phyloP scores from a whole-genome alignment of 2,113 vertebrate genomes.

The Acanthisitta chloris region DNA sequence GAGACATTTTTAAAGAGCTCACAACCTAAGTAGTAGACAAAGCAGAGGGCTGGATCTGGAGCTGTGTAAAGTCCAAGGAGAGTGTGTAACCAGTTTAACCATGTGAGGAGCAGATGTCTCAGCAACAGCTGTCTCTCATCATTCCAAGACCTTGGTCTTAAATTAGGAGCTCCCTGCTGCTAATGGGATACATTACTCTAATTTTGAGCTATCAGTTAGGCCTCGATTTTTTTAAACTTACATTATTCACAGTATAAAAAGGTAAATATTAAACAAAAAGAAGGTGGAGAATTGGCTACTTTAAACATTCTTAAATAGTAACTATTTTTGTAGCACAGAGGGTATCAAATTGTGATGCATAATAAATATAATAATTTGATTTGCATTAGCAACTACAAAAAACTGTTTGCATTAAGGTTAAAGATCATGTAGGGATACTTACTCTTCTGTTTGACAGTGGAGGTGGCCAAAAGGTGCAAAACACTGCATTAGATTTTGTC shows the following conservation, averaged over 20 bases:
- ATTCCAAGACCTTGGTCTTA: not conserved
- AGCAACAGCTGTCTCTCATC: not conserved
- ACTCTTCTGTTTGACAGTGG: not conserved
- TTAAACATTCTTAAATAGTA: not conserved
- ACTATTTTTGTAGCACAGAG: not conserved
- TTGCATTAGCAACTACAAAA: not conserved
- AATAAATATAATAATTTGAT: not conserved
- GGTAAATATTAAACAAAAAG: not conserved
- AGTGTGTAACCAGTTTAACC: not conserved
- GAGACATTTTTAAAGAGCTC: not conserved
- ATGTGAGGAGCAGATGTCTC: not conserved
- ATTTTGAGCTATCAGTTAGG: not conserved
- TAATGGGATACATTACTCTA: not conserved
- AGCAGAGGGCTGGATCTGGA: not conserved
- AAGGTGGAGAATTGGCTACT: not conserved
- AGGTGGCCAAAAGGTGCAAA: not conserved
- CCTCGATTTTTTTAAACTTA: not conserved
- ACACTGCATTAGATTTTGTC: not conserved
- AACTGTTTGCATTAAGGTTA: not conserved
- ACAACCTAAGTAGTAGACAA: not conserved
- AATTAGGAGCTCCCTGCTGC: not conserved
- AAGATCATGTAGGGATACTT: not conserved
- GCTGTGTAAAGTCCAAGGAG: not conserved
- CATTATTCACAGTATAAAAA: not conserved
- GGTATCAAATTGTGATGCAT: not conserved